Evolutionary conservation across 2,888 invertebrate species (phyloP).

Genomic region (Heliconius hortense): DNA sequence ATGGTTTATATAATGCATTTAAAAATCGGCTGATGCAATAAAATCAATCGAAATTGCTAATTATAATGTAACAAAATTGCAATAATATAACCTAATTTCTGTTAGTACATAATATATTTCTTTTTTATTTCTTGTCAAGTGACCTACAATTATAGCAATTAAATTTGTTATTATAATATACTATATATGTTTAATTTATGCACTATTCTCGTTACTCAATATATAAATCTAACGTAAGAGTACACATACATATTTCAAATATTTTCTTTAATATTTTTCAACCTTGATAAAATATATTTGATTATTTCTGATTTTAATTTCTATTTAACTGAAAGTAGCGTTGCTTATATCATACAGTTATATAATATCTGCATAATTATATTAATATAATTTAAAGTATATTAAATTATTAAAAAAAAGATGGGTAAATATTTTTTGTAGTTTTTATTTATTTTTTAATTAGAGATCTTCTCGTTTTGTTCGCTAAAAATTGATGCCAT

Average conservation of each 20-base stretch:
- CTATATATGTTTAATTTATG: constrained; percentile 7
- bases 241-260: background rate
- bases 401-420: background rate
- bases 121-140: constrained; percentile 20
- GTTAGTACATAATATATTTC: constrained; percentile 25
- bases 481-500: no score
- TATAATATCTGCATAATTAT: background rate
- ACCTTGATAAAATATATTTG: background rate
- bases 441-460: background rate
- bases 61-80: constrained; percentile 34
- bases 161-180: constrained; percentile 8
- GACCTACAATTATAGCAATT: constrained; percentile 12
- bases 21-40: constrained; percentile 32
- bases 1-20: constrained; percentile 33
- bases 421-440: no score
- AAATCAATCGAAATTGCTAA: constrained; percentile 29
- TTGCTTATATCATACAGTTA: background rate
- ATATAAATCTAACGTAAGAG: background rate
- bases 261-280: background rate
- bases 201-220: constrained; percentile 5
- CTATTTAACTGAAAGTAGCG: background rate
- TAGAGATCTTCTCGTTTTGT: background rate
- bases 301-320: background rate
- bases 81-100: constrained; percentile 30
- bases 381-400: background rate